Evolutionary conservation across 2,888 invertebrate genomes (phyloP).

Genomic region (Neoascia interrupta): DNA sequence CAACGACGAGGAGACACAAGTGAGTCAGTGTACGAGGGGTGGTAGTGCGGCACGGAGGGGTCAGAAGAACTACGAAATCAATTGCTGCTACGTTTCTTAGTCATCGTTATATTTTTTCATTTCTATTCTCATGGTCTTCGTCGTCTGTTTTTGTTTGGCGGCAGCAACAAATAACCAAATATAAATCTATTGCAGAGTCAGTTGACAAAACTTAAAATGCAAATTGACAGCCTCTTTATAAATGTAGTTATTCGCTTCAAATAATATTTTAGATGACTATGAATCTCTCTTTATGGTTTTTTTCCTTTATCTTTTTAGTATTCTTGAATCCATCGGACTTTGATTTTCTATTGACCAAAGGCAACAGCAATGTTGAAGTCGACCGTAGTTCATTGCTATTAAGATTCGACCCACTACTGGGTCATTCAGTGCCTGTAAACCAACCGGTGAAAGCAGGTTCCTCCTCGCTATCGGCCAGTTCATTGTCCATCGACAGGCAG

Average conservation of each 20-base stretch:
- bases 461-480: slow-evolving; percentile 30
- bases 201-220: slow-evolving; percentile 40
- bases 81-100: slow-evolving; percentile 64
- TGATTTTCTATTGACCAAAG: slow-evolving; percentile 79
- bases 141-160: slow-evolving; percentile 59
- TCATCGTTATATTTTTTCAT: slow-evolving; percentile 59
- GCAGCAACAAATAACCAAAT: slow-evolving; percentile 38
- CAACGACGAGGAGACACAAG: slow-evolving; percentile 34
- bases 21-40: slow-evolving; percentile 53
- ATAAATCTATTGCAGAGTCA: slow-evolving; percentile 24
- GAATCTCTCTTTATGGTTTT: no score
- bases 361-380: slow-evolving; percentile 76
- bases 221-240: slow-evolving; percentile 14
- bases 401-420: slow-evolving; percentile 79
- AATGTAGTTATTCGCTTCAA: slow-evolving; percentile 1
- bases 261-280: background rate
- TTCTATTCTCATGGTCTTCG: slow-evolving; percentile 50
- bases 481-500: slow-evolving; percentile 70
- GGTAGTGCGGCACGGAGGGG: slow-evolving; percentile 19
- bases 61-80: slow-evolving; percentile 58
- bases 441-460: slow-evolving; percentile 69
- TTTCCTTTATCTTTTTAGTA: slow-evolving; percentile 72
- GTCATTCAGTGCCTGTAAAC: slow-evolving; percentile 76
- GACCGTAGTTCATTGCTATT: slow-evolving; percentile 78
- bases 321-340: slow-evolving; percentile 79